phyloP scores from a whole-genome alignment of 2,113 vertebrate genomes.

The Heteronetta atricapilla region DNA sequence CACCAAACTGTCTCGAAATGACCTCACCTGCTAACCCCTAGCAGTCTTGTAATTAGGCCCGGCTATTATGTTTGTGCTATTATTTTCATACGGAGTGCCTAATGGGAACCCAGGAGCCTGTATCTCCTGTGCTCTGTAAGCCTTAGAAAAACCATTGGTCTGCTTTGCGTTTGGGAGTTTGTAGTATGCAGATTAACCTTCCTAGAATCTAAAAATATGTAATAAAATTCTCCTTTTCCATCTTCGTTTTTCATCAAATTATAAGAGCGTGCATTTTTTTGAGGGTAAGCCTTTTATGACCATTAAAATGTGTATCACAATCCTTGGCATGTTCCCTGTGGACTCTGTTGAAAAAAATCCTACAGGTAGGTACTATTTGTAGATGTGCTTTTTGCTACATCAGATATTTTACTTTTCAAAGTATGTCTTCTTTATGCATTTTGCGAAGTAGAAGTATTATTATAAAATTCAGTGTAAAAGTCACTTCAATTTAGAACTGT shows the following conservation, averaged over 20 bases:
- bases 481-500: background rate
- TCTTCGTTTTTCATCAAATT: background rate
- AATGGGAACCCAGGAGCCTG: background rate
- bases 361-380: conserved; percentile 29
- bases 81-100: background rate
- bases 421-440: background rate
- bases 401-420: background rate
- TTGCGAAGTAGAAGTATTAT: background rate
- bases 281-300: background rate
- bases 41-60: background rate
- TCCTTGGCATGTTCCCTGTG: background rate
- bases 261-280: fast-evolving
- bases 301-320: background rate
- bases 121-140: background rate
- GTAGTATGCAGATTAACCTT: background rate
- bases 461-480: background rate
- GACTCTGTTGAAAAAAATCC: background rate
- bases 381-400: background rate
- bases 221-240: background rate
- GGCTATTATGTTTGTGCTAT: background rate
- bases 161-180: background rate
- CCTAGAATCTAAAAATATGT: background rate
- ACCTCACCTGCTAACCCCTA: background rate
- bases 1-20: background rate
- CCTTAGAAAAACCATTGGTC: background rate